A percentile compares a stretch with the other conserved stretches of the same genome.
Conservation (phyloP, 2,113 vertebrate species). For the Noctilio leporinus region DNA sequence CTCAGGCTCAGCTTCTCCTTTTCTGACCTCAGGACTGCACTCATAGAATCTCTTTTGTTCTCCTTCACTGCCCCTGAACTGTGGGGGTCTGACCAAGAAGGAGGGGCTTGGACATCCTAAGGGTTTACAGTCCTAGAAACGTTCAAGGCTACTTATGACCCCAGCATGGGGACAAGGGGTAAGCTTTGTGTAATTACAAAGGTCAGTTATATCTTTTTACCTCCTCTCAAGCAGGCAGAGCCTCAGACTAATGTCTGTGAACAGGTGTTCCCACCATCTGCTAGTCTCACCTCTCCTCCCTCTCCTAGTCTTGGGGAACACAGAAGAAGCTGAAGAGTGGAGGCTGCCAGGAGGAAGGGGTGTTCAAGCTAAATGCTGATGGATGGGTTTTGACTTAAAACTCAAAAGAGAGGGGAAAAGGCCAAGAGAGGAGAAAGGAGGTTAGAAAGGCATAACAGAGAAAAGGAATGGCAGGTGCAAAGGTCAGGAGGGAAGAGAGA, state of each 20-base stretch:
- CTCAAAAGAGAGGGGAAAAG: neutral
- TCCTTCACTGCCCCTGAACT: neutral
- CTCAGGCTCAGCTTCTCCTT: slow-evolving; percentile 53
- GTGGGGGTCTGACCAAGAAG: neutral
- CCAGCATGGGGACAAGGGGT: neutral
- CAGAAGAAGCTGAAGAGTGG: neutral
- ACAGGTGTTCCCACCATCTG: neutral
- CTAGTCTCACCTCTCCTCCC: too few relatives aligned
- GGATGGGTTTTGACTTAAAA: neutral
- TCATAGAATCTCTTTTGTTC: neutral
- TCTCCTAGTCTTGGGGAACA: neutral
- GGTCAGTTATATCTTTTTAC: neutral
- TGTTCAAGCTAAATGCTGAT: neutral
- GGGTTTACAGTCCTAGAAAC: neutral
- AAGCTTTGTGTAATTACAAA: neutral
- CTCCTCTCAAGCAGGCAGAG: neutral
- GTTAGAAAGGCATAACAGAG: neutral
- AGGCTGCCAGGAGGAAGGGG: neutral
- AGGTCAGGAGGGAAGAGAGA: neutral
- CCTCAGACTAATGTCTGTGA: neutral
- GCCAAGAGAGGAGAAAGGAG: neutral
- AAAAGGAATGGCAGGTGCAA: neutral
- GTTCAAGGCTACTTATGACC: neutral
- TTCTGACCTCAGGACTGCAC: neutral
- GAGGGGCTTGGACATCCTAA: neutral